Conservation (phyloP, 2,797 vertebrate species). For the Acropternis orthonyx region DNA sequence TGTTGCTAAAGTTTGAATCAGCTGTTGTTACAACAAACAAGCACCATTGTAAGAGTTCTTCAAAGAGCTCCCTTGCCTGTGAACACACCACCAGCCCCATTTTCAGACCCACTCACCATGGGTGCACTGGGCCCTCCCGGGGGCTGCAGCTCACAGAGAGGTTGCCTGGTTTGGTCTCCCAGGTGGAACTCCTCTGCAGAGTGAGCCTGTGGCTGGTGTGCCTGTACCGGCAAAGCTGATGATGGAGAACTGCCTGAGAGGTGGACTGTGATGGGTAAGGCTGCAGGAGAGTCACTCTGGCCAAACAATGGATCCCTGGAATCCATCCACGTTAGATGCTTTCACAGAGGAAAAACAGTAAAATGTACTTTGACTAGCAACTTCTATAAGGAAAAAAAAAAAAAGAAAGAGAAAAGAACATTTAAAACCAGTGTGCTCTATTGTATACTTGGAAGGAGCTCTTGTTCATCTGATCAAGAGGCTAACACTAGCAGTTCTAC, state of each 20-base stretch:
- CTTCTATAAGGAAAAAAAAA: neutral
- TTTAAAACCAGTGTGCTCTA: neutral
- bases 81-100: neutral
- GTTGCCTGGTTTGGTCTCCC: constrained; percentile 72
- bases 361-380: neutral
- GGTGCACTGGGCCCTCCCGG: constrained; percentile 42
- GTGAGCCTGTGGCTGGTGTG: constrained; percentile 16
- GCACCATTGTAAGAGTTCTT: accelerated
- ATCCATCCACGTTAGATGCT: constrained; percentile 70
- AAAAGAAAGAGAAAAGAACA: neutral
- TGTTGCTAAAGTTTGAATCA: neutral
- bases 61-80: neutral
- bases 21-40: neutral
- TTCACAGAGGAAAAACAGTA: constrained; percentile 40
- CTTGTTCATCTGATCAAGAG: neutral
- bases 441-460: neutral
- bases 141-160: constrained; percentile 77
- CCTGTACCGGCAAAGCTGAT: neutral
- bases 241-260: constrained; percentile 27
- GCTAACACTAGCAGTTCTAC: neutral
- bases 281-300: constrained; percentile 47
- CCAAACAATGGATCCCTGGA: constrained; percentile 58
- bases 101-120: constrained; percentile 75
- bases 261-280: neutral
- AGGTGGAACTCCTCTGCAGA: constrained; percentile 65